These are phyloP conservation scores for Megaleporinus macrocephalus DNA, from an alignment of 2,113 vertebrate genomes.

Conservation along the genomic window DNA sequence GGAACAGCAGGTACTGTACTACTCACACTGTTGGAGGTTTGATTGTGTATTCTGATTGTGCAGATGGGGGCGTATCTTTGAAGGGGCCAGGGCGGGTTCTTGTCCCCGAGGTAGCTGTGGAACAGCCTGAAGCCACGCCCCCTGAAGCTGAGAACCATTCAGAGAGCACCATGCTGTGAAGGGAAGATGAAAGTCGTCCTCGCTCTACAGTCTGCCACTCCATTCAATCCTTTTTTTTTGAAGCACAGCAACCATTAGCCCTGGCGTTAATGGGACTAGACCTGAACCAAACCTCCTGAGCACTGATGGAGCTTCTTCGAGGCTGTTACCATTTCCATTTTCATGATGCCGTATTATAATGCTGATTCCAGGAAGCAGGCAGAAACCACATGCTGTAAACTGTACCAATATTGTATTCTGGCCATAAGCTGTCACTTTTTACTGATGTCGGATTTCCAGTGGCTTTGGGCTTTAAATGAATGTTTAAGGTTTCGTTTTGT, in stretches of 20 bases:
- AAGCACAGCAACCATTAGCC: neutral
- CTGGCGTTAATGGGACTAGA: neutral
- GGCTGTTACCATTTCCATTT: constrained; percentile 21
- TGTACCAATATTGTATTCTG: constrained; percentile 9
- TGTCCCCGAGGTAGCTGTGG: constrained; percentile 74
- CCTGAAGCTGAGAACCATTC: constrained; percentile 75
- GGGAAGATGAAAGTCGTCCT: constrained; percentile 15
- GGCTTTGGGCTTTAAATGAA: constrained; percentile 6
- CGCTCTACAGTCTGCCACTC: constrained; percentile 23
- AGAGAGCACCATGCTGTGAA: constrained; percentile 89
- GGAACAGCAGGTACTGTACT: neutral
- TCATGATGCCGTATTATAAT: constrained; percentile 29
- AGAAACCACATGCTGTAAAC: constrained; percentile 33
- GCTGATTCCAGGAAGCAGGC: neutral
- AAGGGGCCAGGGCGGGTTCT: constrained; percentile 77
- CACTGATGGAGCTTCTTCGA: constrained; percentile 29
- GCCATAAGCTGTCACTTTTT: neutral
- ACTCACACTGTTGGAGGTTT: no score
- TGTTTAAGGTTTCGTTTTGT: constrained; percentile 22
- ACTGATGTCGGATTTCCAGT: constrained; percentile 5
- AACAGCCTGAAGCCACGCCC: constrained; percentile 63
- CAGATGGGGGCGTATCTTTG: constrained; percentile 80
- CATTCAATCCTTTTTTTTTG: neutral
- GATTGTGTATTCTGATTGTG: constrained; percentile 39
- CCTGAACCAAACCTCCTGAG: neutral